Evolutionary conservation across 37 sponge, comb jelly and placozoan genomes (phyloP).

Genomic region (Aphrocallistes beatrix): DNA sequence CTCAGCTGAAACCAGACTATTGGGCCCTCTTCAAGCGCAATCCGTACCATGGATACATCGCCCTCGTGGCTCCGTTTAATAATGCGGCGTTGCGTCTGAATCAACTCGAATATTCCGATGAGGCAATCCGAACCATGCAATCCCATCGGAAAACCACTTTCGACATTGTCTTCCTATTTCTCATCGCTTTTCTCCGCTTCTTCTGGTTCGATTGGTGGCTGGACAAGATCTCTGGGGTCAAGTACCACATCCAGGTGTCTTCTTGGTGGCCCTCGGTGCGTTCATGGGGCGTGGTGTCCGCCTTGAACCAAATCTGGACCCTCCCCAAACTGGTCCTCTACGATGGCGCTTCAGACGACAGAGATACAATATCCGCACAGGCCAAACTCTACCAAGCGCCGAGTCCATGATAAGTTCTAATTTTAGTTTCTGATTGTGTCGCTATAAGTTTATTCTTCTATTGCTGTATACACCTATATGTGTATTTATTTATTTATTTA

Average conservation of each 20-base stretch:
- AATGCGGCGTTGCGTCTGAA: constrained; percentile 48
- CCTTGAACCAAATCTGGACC: constrained; percentile 44
- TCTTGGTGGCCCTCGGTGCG: constrained; percentile 36
- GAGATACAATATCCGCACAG: too few relatives aligned
- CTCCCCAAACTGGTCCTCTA: constrained; percentile 47
- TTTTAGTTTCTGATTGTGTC: too few relatives aligned
- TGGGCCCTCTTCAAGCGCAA: constrained; percentile 48
- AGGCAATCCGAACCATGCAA: constrained; percentile 41
- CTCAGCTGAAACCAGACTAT: constrained; percentile 55
- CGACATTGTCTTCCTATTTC: constrained; percentile 36
- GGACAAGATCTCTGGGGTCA: constrained; percentile 28
- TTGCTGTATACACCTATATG: too few relatives aligned
- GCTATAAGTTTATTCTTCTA: too few relatives aligned
- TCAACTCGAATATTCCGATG: constrained; percentile 22
- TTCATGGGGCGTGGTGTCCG: constrained; percentile 3
- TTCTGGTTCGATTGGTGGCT: constrained; percentile 51
- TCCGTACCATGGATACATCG: constrained; percentile 38
- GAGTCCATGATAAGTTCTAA: too few relatives aligned
- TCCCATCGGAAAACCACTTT: constrained; percentile 36
- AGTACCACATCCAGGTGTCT: constrained; percentile 43
- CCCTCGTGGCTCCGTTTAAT: constrained; percentile 52
- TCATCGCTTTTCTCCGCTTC: constrained; percentile 51
- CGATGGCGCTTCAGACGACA: too few relatives aligned
- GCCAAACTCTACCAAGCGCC: too few relatives aligned
- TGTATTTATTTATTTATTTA: too few relatives aligned